Conservation (phyloP, 2,797 vertebrate species). For the Prionace glauca region DNA sequence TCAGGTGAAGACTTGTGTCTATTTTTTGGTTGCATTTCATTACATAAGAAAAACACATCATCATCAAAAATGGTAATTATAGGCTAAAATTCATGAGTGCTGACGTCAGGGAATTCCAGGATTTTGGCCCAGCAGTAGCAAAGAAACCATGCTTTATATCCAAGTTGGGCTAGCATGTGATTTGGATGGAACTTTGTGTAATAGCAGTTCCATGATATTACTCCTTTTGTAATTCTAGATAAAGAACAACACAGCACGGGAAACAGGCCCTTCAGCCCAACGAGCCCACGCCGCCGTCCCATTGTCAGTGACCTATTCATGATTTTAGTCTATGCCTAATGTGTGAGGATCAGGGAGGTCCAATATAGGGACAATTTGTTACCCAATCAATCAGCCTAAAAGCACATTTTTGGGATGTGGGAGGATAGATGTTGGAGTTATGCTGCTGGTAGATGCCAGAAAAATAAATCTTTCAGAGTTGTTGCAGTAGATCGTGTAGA, state of each 20-base stretch:
- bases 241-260: no score
- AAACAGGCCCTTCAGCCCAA: no score
- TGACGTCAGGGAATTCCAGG: background rate
- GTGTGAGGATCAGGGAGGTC: no score
- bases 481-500: background rate
- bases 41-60: background rate
- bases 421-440: background rate
- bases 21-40: background rate
- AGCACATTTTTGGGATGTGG: no score
- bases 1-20: background rate
- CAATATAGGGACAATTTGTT: no score
- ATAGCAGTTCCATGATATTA: background rate
- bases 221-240: background rate
- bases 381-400: no score
- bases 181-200: background rate
- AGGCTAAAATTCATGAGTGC: background rate
- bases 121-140: background rate
- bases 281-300: no score
- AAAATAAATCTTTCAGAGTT: background rate
- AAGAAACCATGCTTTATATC: background rate
- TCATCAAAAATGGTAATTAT: background rate
- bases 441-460: background rate
- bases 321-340: no score
- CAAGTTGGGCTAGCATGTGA: background rate
- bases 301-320: no score